Percentiles rank a stretch among this genome's conserved stretches.
Conservation (phyloP, 2,113 vertebrate species). For the Hydrochoerus hydrochaeris region DNA sequence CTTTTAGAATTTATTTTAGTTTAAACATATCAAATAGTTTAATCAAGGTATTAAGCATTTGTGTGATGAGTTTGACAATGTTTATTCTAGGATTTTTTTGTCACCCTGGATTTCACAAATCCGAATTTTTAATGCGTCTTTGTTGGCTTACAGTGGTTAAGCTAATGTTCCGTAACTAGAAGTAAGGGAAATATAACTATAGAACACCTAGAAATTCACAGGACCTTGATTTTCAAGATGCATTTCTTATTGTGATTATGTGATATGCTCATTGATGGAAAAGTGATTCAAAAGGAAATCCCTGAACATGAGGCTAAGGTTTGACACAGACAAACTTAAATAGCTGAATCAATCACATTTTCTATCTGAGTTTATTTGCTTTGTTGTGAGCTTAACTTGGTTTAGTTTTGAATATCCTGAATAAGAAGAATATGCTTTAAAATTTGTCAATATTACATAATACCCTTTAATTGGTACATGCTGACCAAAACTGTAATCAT, state of each 20-base stretch:
- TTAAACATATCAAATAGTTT: neutral
- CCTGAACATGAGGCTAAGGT: neutral
- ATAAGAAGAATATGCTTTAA: neutral
- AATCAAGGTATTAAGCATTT: neutral
- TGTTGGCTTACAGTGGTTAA: neutral
- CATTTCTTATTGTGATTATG: neutral
- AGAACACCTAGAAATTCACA: neutral
- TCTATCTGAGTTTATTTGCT: neutral
- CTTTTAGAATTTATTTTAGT: neutral
- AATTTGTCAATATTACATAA: neutral
- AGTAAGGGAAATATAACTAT: neutral
- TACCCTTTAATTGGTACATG: neutral
- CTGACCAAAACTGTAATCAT: neutral
- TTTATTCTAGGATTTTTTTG: neutral
- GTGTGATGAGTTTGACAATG: neutral
- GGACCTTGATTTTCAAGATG: neutral
- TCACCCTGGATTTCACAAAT: neutral
- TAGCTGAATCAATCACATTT: neutral
- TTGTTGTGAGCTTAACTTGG: neutral
- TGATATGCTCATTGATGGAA: neutral
- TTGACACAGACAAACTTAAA: neutral
- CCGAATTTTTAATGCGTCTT: neutral
- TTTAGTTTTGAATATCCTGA: neutral
- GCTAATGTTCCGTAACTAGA: neutral
- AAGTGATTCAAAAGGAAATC: neutral